Base-by-base conservation (phyloP, 2,113 vertebrate species). In the Petrocephalus zakoni region DNA sequence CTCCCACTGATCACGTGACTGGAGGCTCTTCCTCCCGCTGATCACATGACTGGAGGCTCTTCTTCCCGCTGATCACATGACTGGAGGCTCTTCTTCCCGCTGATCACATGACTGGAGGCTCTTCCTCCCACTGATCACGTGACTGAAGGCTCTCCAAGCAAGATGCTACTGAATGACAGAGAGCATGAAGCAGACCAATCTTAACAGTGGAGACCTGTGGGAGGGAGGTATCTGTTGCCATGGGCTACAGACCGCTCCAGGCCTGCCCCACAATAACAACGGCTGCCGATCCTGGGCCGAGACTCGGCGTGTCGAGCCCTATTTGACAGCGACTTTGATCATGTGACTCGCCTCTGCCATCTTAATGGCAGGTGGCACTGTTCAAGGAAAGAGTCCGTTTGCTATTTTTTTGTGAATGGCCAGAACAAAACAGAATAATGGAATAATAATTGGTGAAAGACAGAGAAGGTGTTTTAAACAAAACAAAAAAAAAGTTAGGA, bases 241-340 rank as follows among this genome's bases (percentile, higher is more conserved):
- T 86, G 52, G 84, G 84, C 52, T 86, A 86, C 84, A 55, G 84
- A 34, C 52, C 13, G n/a, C 87, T 52, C 75, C 72, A n/a, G 75
- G 68, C 61, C n/a, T 37, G 72, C 52, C 72, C 17, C 10, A 37
- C 51, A 19, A 72, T 81, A 82, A 81, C 68, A 82, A 56, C 22
- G 49, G 51, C 51, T 25, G 51, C 64, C 17, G 58, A 5, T 88
- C 64, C 51, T 88, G 46, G 34, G 64, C 64, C 42, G 21, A 82
- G 46, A 25, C 13, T 87, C 47, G 10, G 11, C 2, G 10, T 82
- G 52, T 81, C 87, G 11, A 55, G 87, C 21, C 87, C 34, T 82
- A 72, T 81, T 81, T 49, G 64, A 88, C 72, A 55, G 51, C 19
- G 4, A 55, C 87, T 86, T 86, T 86, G 52, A 86, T 86, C 84